Percentiles rank a stretch among this genome's conserved stretches.
These are phyloP conservation scores for Morone saxatilis DNA, from an alignment of 2,113 vertebrate species.

Conservation along the genomic window DNA sequence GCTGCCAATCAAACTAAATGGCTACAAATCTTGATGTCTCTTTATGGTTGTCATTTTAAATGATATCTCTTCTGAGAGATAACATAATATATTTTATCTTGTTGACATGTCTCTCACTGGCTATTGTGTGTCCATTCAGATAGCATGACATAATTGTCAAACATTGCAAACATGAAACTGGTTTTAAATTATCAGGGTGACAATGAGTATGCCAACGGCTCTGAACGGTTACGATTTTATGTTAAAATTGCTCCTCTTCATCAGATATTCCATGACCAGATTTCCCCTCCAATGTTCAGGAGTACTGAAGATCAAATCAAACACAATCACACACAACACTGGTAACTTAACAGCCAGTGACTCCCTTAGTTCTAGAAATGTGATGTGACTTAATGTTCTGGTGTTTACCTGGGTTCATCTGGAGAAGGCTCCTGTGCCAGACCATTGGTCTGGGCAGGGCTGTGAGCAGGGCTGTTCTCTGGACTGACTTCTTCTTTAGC, in stretches of 20 bases:
- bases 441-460: constrained; percentile 87
- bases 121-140: not conserved
- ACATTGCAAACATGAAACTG: not conserved
- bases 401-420: constrained; percentile 90
- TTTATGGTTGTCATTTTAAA: not conserved
- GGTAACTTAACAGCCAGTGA: not conserved
- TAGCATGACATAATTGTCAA: not conserved
- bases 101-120: not conserved
- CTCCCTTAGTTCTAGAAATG: not conserved
- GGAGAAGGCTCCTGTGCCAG: constrained; percentile 85
- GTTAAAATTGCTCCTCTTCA: not conserved
- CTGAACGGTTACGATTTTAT: not conserved
- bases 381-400: not conserved
- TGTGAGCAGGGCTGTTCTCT: constrained; percentile 87
- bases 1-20: not conserved
- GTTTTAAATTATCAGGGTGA: not conserved
- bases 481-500: constrained; percentile 84
- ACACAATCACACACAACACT: not conserved
- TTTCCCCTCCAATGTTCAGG: not conserved
- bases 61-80: not conserved
- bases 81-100: not conserved
- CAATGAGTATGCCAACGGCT: not conserved
- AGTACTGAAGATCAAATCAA: not conserved
- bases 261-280: not conserved
- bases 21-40: not conserved